Percentiles rank a stretch among this genome's conserved stretches.
These are phyloP conservation scores for Tolypeutes matacus DNA, from an alignment of 2,797 vertebrate species.

Conservation along the genomic window DNA sequence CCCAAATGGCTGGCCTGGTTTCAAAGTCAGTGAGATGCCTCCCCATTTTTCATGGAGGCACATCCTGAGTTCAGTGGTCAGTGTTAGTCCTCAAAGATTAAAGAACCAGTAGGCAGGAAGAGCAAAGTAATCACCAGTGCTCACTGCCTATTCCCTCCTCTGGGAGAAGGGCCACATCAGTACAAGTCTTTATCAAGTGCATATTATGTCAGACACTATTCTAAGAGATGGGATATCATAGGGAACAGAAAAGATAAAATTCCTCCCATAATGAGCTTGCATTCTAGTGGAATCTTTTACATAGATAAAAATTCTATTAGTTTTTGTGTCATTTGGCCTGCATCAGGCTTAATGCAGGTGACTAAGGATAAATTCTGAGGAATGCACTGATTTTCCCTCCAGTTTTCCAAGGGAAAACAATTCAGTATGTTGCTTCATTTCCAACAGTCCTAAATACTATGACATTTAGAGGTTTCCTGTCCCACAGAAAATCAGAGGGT, in stretches of 20 bases:
- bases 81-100: accelerated
- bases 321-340: background rate
- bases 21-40: background rate
- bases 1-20: background rate
- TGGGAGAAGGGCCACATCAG: background rate
- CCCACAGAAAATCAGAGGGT: background rate
- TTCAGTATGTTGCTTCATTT: background rate
- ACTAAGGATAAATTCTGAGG: background rate
- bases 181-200: background rate
- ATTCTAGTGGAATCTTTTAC: background rate
- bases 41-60: background rate
- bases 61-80: background rate
- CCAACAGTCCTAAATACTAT: background rate
- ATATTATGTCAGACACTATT: background rate
- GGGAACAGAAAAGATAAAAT: background rate
- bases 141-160: background rate
- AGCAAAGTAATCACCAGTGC: background rate
- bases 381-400: background rate
- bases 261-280: background rate
- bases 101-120: background rate
- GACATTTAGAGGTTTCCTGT: background rate
- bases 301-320: background rate
- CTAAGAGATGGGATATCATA: background rate
- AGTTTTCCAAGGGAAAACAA: background rate
- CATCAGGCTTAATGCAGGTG: background rate